A percentile compares a stretch with the other conserved stretches of the same genome.
Conservation (phyloP, 2,113 vertebrate species). For the Pterophyllum scalare region DNA sequence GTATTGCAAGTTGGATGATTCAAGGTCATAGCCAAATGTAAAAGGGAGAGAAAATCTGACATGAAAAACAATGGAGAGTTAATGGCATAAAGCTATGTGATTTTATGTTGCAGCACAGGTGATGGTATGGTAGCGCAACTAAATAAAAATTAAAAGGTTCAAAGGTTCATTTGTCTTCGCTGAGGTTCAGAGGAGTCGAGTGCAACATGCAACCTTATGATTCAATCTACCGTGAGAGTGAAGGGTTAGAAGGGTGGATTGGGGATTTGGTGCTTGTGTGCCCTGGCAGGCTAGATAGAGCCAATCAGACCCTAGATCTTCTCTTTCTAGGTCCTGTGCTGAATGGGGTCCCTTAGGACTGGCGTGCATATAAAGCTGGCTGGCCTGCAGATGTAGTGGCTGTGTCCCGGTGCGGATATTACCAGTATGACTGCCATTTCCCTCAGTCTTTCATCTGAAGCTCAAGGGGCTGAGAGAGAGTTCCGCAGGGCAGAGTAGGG, state of each 20-base stretch:
- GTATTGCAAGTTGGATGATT: constrained; percentile 12
- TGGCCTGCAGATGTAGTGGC: constrained; percentile 75
- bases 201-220: constrained; percentile 33
- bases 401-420: constrained; percentile 75
- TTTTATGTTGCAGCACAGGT: neutral
- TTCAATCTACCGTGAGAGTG: constrained; percentile 57
- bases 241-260: constrained; percentile 29
- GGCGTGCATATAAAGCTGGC: constrained; percentile 55
- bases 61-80: neutral
- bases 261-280: constrained; percentile 53
- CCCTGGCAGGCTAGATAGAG: constrained; percentile 37
- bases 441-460: constrained; percentile 72
- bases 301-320: constrained; percentile 36
- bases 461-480: constrained; percentile 56
- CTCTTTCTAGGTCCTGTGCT: constrained; percentile 43
- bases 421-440: constrained; percentile 74
- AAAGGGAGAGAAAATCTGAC: neutral
- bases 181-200: constrained; percentile 8
- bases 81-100: neutral
- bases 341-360: constrained; percentile 46
- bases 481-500: constrained; percentile 49
- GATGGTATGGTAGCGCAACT: neutral
- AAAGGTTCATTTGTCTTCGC: neutral
- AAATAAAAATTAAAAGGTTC: neutral
- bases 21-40: neutral